phyloP scores from a whole-genome alignment of 2,888 invertebrate genomes.

The Megalurothrips usitatus region DNA sequence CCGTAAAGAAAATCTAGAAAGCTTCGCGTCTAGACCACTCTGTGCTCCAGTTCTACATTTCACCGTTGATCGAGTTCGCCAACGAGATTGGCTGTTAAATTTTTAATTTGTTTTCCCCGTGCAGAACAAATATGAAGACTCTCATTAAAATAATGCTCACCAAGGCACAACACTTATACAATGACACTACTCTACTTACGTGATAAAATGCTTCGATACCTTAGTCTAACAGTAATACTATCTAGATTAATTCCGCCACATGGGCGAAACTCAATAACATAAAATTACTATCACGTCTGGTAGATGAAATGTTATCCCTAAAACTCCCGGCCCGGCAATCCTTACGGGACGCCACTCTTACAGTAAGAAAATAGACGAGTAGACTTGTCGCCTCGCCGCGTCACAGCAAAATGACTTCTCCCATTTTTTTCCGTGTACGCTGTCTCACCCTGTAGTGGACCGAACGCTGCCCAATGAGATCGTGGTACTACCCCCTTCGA shows the following conservation, averaged over 20 bases:
- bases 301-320: neutral
- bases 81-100: too few relatives aligned
- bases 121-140: neutral
- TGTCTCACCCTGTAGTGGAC: too few relatives aligned
- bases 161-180: neutral
- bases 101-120: too few relatives aligned
- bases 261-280: neutral
- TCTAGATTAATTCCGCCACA: neutral
- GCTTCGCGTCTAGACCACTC: too few relatives aligned
- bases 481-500: too few relatives aligned
- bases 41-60: too few relatives aligned
- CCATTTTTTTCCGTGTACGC: neutral
- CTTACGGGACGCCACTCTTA: neutral
- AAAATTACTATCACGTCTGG: constrained; percentile 20
- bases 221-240: constrained; percentile 8
- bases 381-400: neutral
- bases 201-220: neutral
- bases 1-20: too few relatives aligned
- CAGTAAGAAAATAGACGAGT: neutral
- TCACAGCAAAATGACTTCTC: neutral
- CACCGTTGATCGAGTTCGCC: too few relatives aligned
- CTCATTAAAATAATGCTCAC: neutral
- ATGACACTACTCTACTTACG: neutral
- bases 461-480: too few relatives aligned
- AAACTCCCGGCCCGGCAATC: neutral